Evolutionary conservation across 2,113 vertebrate genomes (phyloP), one percentile per base, ranked within the genome.

Genomic region (Aepyceros melampus): DNA sequence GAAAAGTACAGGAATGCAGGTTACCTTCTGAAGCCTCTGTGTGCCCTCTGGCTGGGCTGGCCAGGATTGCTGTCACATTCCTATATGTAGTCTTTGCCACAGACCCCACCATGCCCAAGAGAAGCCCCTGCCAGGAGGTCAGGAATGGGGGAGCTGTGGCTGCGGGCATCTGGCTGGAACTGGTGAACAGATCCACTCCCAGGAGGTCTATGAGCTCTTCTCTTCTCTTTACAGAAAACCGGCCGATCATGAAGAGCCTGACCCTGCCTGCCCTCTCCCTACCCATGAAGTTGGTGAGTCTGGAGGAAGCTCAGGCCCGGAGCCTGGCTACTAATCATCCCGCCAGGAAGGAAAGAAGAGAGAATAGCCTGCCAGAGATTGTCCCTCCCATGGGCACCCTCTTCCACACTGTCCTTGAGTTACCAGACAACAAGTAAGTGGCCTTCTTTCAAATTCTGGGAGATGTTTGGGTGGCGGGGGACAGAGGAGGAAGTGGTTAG

Each of bases 231-330:
- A 16, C 97, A 99, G 99, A 99, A 87, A 98, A 96, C 0, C n/a
- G 98, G 92, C 98, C 99, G 0, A 98, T 99, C 87, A 98, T 99
- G 98, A 99, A 99, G 96, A 99, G 99, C 15, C 98, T 99, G 97
- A 99, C 99, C 0, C 99, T 99, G 51, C 99, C 99, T 0, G 99
- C 99, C 0, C 98, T 99, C 85, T 98, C 99, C 31, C 98, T 99
- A 45, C 99, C 99, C 0, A 99, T 99, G 99, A 99, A 99, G 96
- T 98, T 99, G 97, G 99, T 99, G 98, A 99, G 99, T 96, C 99
- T 99, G 95, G 99, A 99, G 95, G 99, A 99, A 98, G 99, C 99
- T 0, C 99, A 99, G 98, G 99, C 99, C 62, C 99, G 99, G 49
- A 99, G 99, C 45, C 98, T 99, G 67, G 99, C 99, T 25, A 99